Conservation (phyloP, 1,140 invertebrate genomes). For the Drosophila pectinifera region DNA sequence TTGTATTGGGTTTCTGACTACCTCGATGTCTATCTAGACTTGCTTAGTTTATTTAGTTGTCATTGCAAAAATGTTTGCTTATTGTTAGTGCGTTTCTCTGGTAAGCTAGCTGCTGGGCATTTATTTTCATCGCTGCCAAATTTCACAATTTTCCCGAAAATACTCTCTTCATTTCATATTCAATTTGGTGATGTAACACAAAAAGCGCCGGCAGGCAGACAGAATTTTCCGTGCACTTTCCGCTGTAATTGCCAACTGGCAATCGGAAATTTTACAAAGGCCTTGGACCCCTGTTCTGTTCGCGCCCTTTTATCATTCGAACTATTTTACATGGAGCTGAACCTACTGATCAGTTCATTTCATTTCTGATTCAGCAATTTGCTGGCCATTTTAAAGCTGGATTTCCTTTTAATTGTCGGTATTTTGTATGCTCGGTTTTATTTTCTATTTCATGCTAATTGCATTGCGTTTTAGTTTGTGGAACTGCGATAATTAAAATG, state of each 20-base stretch:
- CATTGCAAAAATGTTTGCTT: slow-evolving; percentile 71
- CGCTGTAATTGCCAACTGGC: slow-evolving; percentile 41
- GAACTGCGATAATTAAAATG: slow-evolving; percentile 38
- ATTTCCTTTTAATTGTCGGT: slow-evolving; percentile 42
- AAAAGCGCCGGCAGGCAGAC: slow-evolving; percentile 45
- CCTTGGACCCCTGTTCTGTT: slow-evolving; percentile 10
- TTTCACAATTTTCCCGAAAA: slow-evolving; percentile 50
- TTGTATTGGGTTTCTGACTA: too few relatives aligned
- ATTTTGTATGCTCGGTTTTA: slow-evolving; percentile 35
- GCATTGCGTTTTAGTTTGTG: slow-evolving; percentile 42
- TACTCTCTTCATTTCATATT: slow-evolving; percentile 56
- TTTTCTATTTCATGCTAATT: slow-evolving; percentile 51
- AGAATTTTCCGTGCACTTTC: slow-evolving; percentile 39
- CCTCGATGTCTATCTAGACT: too few relatives aligned
- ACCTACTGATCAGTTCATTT: slow-evolving; percentile 73
- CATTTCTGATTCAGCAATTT: slow-evolving; percentile 59
- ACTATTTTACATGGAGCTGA: slow-evolving; percentile 55
- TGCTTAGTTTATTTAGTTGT: slow-evolving; percentile 76
- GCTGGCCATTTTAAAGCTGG: slow-evolving; percentile 41
- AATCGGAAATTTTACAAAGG: slow-evolving; percentile 47
- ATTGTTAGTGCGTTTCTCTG: slow-evolving; percentile 60
- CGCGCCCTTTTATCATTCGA: neutral
- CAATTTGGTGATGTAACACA: slow-evolving; percentile 41
- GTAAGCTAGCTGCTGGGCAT: slow-evolving; percentile 17
- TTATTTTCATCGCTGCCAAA: slow-evolving; percentile 47